Evolutionary conservation across 30 jellyfish, hydroid and myxozoan species (phyloP).

Genomic region (Hydractinia echinata): DNA sequence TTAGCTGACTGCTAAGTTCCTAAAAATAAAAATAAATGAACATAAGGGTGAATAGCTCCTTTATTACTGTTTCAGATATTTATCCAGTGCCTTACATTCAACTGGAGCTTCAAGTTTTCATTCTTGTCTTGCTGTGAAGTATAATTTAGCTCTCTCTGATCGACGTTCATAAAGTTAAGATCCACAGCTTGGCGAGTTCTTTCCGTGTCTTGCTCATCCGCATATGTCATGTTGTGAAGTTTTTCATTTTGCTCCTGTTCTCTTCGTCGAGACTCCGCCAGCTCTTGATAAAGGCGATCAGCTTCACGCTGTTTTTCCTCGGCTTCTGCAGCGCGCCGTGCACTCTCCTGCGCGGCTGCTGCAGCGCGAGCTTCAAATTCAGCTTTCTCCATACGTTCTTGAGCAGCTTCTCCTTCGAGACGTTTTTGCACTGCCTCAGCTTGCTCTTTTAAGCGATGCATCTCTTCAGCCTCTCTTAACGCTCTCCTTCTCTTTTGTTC

Average conservation of each 20-base stretch:
- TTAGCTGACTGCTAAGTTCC: conserved; percentile 76
- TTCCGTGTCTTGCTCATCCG: conserved; percentile 65
- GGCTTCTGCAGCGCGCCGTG: conserved; percentile 48
- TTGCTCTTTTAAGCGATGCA: conserved; percentile 52
- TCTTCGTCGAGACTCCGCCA: conserved; percentile 70
- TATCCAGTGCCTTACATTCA: conserved; percentile 41
- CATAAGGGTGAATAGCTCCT: too few relatives aligned
- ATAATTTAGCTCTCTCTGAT: conserved; percentile 53
- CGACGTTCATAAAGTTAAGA: conserved; percentile 42
- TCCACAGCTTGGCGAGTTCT: conserved; percentile 46
- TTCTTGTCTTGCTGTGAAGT: conserved; percentile 79
- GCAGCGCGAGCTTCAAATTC: conserved; percentile 50
- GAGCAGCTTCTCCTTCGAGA: conserved; percentile 54
- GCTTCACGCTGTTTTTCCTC: conserved; percentile 63
- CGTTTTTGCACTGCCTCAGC: conserved; percentile 65
- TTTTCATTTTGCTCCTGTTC: conserved; percentile 71
- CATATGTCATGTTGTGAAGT: conserved; percentile 38
- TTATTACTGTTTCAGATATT: not conserved
- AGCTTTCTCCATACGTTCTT: conserved; percentile 56
- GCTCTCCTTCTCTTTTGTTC: conserved; percentile 67
- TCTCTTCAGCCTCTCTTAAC: conserved; percentile 70
- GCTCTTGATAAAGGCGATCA: conserved; percentile 52
- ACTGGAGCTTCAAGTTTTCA: conserved; percentile 58
- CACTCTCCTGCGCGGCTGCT: conserved; percentile 53
- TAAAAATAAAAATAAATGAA: not conserved